These are phyloP conservation scores for Strix uralensis DNA, from an alignment of 2,113 vertebrate genomes.

Conservation along the genomic window DNA sequence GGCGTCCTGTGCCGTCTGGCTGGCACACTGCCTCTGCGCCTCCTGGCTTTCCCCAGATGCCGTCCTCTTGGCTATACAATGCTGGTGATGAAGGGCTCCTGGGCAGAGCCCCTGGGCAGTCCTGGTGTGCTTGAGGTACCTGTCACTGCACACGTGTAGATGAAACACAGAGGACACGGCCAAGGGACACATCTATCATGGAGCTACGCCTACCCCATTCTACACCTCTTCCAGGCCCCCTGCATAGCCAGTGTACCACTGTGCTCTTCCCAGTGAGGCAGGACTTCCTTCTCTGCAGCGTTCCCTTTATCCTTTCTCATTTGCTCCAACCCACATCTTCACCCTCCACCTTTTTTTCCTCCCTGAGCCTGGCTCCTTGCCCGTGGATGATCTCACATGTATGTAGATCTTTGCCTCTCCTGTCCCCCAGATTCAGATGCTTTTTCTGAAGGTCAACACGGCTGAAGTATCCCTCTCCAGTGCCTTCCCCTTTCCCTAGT, in stretches of 20 bases:
- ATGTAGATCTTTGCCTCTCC: neutral
- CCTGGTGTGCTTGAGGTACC: neutral
- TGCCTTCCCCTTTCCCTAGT: neutral
- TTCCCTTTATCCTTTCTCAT: neutral
- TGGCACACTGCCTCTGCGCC: neutral
- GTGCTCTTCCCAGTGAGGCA: neutral
- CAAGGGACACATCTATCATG: fast-evolving
- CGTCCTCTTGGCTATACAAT: neutral
- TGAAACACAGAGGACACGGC: no score
- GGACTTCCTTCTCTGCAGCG: neutral
- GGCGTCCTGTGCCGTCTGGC: neutral
- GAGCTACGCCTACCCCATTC: fast-evolving
- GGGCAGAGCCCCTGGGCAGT: neutral
- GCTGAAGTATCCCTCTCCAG: neutral
- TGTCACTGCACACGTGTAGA: neutral
- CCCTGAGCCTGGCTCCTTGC: neutral
- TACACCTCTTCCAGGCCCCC: fast-evolving
- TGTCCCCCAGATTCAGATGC: neutral
- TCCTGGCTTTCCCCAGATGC: neutral
- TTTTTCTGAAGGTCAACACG: neutral
- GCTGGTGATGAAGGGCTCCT: neutral
- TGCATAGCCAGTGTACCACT: no score
- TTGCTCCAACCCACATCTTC: neutral
- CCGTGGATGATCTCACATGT: neutral
- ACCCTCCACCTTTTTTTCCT: neutral